Conservation (phyloP, 2,113 vertebrate species). For the Chloroceryle aenea region DNA sequence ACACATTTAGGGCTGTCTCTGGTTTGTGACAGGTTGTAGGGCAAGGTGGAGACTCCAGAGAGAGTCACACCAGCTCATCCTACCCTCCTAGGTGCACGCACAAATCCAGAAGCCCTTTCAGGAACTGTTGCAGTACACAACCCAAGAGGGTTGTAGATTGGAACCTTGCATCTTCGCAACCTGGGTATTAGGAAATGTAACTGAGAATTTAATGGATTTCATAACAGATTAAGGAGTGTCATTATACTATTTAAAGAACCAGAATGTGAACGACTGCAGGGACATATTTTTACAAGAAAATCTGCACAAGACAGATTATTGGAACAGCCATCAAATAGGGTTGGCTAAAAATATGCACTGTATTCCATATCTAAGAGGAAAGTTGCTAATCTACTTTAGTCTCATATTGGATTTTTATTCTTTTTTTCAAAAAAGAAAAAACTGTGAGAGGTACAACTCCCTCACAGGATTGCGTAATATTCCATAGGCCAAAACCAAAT, state of each 20-base stretch:
- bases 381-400: background rate
- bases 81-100: background rate
- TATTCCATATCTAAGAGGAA: background rate
- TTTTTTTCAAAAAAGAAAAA: background rate
- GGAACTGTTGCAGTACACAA: background rate
- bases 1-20: background rate
- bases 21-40: background rate
- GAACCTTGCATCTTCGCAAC: background rate
- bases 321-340: background rate
- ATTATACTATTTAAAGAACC: background rate
- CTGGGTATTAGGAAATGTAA: background rate
- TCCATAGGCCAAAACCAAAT: background rate
- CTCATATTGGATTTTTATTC: background rate
- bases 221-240: background rate
- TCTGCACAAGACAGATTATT: background rate
- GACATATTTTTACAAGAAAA: background rate
- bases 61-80: background rate
- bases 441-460: fast-evolving
- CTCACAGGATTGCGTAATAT: background rate
- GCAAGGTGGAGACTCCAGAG: background rate
- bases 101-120: background rate
- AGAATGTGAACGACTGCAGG: background rate
- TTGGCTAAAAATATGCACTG: background rate
- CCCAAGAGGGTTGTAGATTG: background rate
- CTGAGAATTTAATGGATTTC: background rate